phyloP scores from a whole-genome alignment of 1,140 invertebrate species.

The Leguminivora glycinivorella region DNA sequence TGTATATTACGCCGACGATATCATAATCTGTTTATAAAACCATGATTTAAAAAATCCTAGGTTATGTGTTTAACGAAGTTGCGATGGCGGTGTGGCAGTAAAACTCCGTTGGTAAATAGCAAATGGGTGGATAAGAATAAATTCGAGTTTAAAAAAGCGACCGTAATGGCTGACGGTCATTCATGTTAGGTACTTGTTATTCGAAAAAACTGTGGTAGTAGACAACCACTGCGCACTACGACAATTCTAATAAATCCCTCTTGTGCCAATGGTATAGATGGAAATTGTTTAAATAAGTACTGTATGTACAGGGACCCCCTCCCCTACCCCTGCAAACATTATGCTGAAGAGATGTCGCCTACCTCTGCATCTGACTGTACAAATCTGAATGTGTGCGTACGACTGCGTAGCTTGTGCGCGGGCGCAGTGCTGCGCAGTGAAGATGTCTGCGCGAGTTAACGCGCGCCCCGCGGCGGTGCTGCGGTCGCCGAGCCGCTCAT shows the following conservation, averaged over 20 bases:
- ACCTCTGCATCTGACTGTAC: background rate
- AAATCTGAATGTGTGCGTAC: constrained; percentile 34
- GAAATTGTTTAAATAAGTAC: too few relatives aligned
- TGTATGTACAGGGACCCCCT: too few relatives aligned
- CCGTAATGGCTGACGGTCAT: too few relatives aligned
- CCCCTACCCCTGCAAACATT: too few relatives aligned
- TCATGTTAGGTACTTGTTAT: too few relatives aligned
- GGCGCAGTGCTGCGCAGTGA: constrained; percentile 37
- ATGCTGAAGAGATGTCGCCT: too few relatives aligned
- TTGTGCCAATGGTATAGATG: too few relatives aligned
- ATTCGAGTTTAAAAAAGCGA: background rate
- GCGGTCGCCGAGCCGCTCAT: constrained; percentile 43
- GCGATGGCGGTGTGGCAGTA: too few relatives aligned
- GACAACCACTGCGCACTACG: too few relatives aligned
- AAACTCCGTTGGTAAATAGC: background rate
- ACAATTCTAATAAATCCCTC: too few relatives aligned
- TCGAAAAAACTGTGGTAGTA: too few relatives aligned
- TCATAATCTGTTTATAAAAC: background rate
- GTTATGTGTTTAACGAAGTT: background rate
- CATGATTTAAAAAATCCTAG: background rate
- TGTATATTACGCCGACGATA: background rate
- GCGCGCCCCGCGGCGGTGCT: constrained; percentile 44
- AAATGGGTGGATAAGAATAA: background rate
- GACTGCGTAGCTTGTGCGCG: constrained; percentile 9
- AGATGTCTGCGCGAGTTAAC: constrained; percentile 46